Percentiles rank a stretch among this genome's conserved stretches.
These are phyloP conservation scores for Agriopis marginaria DNA, from an alignment of 2,888 invertebrate genomes.

Conservation along the genomic window DNA sequence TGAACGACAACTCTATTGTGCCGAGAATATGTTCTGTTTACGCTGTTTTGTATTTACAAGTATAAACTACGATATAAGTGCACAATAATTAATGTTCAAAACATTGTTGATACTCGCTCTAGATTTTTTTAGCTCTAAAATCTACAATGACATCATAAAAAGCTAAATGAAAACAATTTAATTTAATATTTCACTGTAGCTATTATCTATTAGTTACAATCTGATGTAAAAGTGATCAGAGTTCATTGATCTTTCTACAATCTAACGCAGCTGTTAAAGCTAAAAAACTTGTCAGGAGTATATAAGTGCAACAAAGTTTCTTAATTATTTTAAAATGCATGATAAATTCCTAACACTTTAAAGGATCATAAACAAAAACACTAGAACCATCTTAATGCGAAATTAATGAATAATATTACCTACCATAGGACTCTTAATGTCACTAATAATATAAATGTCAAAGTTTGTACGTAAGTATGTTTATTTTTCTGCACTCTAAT, in stretches of 20 bases:
- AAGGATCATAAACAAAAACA: neutral
- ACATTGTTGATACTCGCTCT: too few species aligned
- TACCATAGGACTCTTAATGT: neutral
- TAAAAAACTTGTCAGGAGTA: neutral
- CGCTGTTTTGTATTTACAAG: neutral
- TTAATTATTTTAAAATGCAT: neutral
- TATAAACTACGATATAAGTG: neutral
- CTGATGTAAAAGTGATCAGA: too few species aligned
- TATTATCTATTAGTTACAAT: too few species aligned
- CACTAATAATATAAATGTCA: too few species aligned
- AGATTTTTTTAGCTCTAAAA: neutral
- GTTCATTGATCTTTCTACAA: too few species aligned
- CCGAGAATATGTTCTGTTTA: neutral
- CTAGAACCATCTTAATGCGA: neutral
- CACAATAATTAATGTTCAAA: neutral
- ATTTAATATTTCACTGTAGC: too few species aligned
- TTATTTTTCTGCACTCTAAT: too few species aligned
- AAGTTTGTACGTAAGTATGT: too few species aligned
- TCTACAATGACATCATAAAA: neutral
- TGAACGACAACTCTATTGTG: neutral
- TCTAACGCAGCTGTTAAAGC: neutral
- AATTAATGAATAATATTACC: neutral
- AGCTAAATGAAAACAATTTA: too few species aligned
- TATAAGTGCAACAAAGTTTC: slow-evolving; percentile 7
- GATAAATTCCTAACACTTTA: neutral